Conservation (phyloP, 2,113 vertebrate genomes). For the Labeo catla region DNA sequence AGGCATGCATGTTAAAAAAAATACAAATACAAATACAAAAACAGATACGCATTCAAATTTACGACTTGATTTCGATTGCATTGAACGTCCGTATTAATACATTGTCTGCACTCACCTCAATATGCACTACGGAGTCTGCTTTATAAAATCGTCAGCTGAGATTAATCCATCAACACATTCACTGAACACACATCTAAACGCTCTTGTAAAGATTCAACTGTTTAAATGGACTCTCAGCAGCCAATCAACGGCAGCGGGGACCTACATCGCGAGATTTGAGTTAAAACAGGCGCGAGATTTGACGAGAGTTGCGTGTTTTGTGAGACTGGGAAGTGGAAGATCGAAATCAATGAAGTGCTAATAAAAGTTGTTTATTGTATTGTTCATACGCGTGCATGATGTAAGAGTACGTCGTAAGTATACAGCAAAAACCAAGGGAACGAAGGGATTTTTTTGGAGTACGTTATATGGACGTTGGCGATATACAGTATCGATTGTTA, state of each 20-base stretch:
- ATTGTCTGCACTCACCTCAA: neutral
- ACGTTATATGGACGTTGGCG: too few species aligned
- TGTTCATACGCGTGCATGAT: neutral
- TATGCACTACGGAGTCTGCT: neutral
- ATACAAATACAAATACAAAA: too few species aligned
- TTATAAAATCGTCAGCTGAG: neutral
- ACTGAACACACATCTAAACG: neutral
- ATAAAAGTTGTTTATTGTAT: too few species aligned
- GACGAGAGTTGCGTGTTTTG: conserved; percentile 1
- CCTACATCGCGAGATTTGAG: conserved; percentile 32
- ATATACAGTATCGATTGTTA: neutral
- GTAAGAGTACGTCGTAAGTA: neutral
- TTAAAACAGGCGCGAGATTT: conserved; percentile 28
- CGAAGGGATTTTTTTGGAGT: too few species aligned
- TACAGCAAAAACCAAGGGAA: neutral
- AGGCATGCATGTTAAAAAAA: neutral
- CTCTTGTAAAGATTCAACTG: conserved; percentile 4
- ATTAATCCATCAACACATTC: neutral
- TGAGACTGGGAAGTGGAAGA: neutral
- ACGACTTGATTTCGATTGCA: neutral
- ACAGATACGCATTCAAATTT: neutral
- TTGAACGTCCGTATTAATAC: neutral
- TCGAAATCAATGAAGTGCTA: neutral
- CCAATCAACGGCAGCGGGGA: conserved; percentile 40
- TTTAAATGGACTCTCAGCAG: conserved; percentile 56